phyloP scores from a whole-genome alignment of 1,140 invertebrate species.

The Nasonia longicornis region DNA sequence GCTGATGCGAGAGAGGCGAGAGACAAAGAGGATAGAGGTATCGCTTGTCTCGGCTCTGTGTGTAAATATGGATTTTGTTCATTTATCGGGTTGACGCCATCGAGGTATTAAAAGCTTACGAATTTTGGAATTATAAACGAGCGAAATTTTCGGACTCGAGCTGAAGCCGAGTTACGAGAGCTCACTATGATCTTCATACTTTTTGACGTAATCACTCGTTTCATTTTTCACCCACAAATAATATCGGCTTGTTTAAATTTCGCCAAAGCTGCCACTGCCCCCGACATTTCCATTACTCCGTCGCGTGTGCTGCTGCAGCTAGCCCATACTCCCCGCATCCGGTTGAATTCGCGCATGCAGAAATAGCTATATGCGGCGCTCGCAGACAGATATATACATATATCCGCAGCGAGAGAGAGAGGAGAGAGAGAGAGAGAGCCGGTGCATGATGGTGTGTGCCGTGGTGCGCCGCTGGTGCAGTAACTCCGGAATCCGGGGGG shows the following conservation, averaged over 20 bases:
- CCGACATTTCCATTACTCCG: too few species aligned
- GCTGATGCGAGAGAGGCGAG: slow-evolving; percentile 43
- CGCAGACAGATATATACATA: neutral
- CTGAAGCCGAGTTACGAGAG: slow-evolving; percentile 21
- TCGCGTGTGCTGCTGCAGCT: neutral
- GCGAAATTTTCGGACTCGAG: neutral
- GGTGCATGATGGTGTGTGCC: slow-evolving; percentile 60
- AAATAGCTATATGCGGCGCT: neutral
- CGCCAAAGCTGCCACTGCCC: neutral
- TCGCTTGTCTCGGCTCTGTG: neutral
- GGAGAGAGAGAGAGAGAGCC: neutral
- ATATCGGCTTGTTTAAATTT: neutral
- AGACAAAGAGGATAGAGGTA: slow-evolving; percentile 37
- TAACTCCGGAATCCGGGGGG: slow-evolving; percentile 69
- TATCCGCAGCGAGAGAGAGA: too few species aligned
- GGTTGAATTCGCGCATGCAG: neutral
- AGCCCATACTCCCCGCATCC: neutral
- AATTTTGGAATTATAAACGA: slow-evolving; percentile 23
- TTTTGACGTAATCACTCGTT: neutral
- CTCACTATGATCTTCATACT: neutral
- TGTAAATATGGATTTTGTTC: slow-evolving; percentile 34
- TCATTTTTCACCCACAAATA: neutral
- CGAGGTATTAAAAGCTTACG: slow-evolving; percentile 19
- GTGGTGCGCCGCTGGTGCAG: slow-evolving; percentile 59
- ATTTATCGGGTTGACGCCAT: slow-evolving; percentile 2